A percentile compares a stretch with the other conserved stretches of the same genome.
Conservation (phyloP, 2,113 vertebrate species). For the Amphiprion ocellaris region DNA sequence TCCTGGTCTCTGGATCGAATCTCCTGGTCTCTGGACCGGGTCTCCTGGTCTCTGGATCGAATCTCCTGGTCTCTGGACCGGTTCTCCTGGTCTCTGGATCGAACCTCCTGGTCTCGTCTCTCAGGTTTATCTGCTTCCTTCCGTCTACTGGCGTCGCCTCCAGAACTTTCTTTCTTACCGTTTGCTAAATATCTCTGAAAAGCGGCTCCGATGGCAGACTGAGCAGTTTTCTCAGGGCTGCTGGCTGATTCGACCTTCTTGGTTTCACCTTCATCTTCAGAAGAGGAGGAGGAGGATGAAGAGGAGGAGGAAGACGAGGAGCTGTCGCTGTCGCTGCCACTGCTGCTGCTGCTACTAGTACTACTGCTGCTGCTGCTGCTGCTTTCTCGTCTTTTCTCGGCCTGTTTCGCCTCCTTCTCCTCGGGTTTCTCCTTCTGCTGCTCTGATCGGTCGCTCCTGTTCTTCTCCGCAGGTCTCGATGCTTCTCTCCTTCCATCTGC, state of each 20-base stretch:
- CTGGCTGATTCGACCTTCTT: slow-evolving; percentile 27
- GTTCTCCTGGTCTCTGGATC: no score
- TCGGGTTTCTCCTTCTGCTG: slow-evolving; percentile 31
- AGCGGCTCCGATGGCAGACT: slow-evolving; percentile 48
- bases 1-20: no score
- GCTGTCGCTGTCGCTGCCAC: slow-evolving; percentile 75
- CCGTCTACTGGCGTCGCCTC: slow-evolving; percentile 8
- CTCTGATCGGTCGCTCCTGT: slow-evolving; percentile 26
- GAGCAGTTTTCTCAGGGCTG: not conserved
- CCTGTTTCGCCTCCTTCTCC: slow-evolving; percentile 26
- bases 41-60: no score
- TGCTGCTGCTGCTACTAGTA: slow-evolving; percentile 52
- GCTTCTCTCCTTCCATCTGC: slow-evolving; percentile 15
- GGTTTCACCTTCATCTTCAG: slow-evolving; percentile 69
- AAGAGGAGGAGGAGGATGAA: slow-evolving; percentile 73
- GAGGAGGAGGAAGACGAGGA: slow-evolving; percentile 75
- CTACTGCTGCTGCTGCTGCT: slow-evolving; percentile 59
- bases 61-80: no score
- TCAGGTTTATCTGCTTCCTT: slow-evolving; percentile 56
- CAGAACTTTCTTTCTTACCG: slow-evolving; percentile 46
- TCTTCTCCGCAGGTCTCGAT: not conserved
- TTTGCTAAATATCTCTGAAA: slow-evolving; percentile 65
- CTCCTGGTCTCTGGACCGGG: no score
- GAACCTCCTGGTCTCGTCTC: no score
- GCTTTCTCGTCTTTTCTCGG: slow-evolving; percentile 50